A percentile compares a stretch with the other conserved stretches of the same genome.
Conservation (phyloP, 2,797 vertebrate species). For the Enteromius radiatus region DNA sequence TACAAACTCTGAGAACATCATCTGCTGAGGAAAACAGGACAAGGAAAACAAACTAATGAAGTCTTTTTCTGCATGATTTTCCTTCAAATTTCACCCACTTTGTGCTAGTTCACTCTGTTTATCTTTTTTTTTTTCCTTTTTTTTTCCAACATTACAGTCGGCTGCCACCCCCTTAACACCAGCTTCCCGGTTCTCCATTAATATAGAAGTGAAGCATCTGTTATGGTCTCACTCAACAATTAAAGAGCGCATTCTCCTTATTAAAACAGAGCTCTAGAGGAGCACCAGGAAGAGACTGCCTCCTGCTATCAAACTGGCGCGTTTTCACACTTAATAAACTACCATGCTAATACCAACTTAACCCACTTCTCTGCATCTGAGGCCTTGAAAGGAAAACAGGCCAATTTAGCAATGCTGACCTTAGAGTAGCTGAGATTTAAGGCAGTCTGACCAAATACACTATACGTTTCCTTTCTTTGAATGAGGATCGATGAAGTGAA, state of each 20-base stretch:
- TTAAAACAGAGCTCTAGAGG: constrained; percentile 75
- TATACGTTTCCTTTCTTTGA: not conserved
- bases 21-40: constrained; percentile 51
- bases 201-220: constrained; percentile 71
- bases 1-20: constrained; percentile 61
- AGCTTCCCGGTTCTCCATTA: constrained; percentile 62
- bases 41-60: constrained; percentile 36
- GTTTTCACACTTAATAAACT: constrained; percentile 57
- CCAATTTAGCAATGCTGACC: constrained; percentile 72
- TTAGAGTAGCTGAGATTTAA: constrained; percentile 53
- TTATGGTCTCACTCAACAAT: constrained; percentile 68
- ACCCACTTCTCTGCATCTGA: constrained; percentile 73
- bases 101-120: constrained; percentile 47
- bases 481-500: constrained; percentile 22
- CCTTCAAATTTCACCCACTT: constrained; percentile 41
- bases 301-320: constrained; percentile 47
- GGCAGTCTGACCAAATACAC: not conserved
- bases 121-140: not conserved
- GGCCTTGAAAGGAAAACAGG: constrained; percentile 71
- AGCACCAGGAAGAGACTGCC: constrained; percentile 61
- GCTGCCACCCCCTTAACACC: constrained; percentile 64
- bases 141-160: not conserved
- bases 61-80: constrained; percentile 47
- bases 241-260: constrained; percentile 77
- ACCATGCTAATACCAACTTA: constrained; percentile 69